These are phyloP conservation scores for Perca flavescens DNA, from an alignment of 2,113 vertebrate genomes.

Conservation along the genomic window DNA sequence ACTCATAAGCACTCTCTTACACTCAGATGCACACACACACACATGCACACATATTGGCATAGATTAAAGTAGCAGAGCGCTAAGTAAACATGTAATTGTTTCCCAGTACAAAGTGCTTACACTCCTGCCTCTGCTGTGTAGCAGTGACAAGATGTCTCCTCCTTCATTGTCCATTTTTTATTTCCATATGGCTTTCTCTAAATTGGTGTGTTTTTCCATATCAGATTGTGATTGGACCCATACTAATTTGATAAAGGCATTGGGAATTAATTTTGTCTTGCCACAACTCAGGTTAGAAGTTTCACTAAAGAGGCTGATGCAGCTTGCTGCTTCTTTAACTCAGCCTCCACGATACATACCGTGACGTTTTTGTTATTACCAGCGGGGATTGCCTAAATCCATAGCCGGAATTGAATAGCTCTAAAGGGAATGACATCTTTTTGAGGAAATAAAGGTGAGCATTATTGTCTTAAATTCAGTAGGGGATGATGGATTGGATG, in stretches of 20 bases:
- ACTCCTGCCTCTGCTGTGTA: not conserved
- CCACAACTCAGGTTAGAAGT: conserved; percentile 16
- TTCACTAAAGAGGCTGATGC: conserved; percentile 24
- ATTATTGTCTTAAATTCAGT: conserved; percentile 23
- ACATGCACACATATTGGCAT: conserved; percentile 4
- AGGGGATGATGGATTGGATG: not conserved
- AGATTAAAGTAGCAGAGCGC: conserved; percentile 9
- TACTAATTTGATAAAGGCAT: conserved; percentile 58
- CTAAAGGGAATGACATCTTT: conserved; percentile 13
- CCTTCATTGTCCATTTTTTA: conserved; percentile 31
- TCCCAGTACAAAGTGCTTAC: not conserved
- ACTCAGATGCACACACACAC: not conserved
- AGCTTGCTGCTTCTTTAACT: conserved; percentile 10
- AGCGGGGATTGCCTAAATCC: conserved; percentile 18
- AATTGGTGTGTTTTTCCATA: conserved; percentile 30
- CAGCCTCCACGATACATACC: conserved; percentile 2
- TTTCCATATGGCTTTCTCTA: conserved; percentile 24
- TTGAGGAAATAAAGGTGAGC: conserved; percentile 5
- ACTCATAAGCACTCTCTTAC: conserved; percentile 2
- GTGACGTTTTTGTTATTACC: conserved; percentile 21
- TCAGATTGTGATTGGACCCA: conserved; percentile 55
- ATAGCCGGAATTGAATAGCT: conserved; percentile 26
- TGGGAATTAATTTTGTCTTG: conserved; percentile 48
- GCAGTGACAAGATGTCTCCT: conserved; percentile 14
- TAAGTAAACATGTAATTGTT: not conserved